Conservation (phyloP, 2,113 vertebrate species). For the Phainopepla nitens region DNA sequence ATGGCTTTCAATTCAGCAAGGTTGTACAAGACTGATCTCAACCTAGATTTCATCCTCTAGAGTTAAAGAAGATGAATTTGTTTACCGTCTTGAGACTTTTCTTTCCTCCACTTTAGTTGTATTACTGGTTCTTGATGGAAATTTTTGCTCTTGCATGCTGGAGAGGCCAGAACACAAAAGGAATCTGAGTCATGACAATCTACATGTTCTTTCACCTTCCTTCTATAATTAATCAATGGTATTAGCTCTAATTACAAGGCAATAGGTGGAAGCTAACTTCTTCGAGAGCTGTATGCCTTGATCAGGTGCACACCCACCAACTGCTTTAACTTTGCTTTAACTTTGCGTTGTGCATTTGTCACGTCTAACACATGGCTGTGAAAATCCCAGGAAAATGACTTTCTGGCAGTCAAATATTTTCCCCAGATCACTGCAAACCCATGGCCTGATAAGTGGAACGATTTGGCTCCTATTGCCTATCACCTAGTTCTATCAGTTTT, state of each 20-base stretch:
- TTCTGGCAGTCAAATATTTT: constrained; percentile 4
- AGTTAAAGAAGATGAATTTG: constrained; percentile 15
- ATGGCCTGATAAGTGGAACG: background rate
- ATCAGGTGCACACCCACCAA: background rate
- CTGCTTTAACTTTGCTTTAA: background rate
- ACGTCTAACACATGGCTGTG: background rate
- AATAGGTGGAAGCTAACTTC: background rate
- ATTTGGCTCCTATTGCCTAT: background rate
- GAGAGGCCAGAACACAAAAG: background rate
- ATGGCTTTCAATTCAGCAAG: background rate
- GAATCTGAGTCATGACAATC: background rate
- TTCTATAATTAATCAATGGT: background rate
- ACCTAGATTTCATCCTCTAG: background rate
- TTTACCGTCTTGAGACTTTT: constrained; percentile 2
- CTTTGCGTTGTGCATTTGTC: background rate
- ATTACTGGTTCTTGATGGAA: background rate
- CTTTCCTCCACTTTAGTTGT: background rate
- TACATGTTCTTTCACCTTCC: background rate
- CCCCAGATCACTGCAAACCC: background rate
- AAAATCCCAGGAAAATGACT: background rate
- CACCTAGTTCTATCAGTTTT: background rate
- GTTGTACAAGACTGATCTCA: background rate
- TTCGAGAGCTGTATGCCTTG: background rate
- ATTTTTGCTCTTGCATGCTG: background rate
- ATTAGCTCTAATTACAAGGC: background rate